Base-by-base conservation (phyloP, 2,113 vertebrate genomes). In the Cavia porcellus region DNA sequence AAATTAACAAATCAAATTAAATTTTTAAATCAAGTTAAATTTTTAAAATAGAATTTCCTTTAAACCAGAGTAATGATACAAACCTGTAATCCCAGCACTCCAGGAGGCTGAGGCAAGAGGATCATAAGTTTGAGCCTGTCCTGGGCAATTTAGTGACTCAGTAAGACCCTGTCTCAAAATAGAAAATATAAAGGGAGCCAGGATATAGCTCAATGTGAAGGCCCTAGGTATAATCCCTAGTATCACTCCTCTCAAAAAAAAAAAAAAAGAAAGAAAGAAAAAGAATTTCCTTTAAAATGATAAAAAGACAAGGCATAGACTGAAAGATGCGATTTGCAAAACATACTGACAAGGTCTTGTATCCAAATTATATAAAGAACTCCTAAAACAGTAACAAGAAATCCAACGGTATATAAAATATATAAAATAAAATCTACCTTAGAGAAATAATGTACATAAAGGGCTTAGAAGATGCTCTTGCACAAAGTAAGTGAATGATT, bases 1-100 rank as follows among this genome's bases (percentile, higher is more conserved):
- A 92, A 95, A 55, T 85, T 64, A 95, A 64, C 45, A 80, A 89
- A 80, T 82, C 15, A n/a, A 55, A 30, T 74, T 92, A 81, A 85
- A 80, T 55, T 74, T 89, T 92, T 80, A 35, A 32, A 72, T 82
- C 15, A n/a, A 55, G n/a, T 74, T 92, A 81, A 85, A 80, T 55
- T 74, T 89, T 92, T 80, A 35, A 32, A 72, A 89, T 74, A 68
- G 4, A 81, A 68, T 91, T 91, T 82, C 7, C 62, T 42, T 74
- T 74, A 45, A 74, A 22, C 22, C 22, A 6, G 72, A 45, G 38
- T 74, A 11, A 10, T 74, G 72, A 22, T 25, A 74, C 20, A 42
- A 42, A 74, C 38, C 38, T 74, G 72, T 25, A 74, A 74, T 22
- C 5, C 72, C 20, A 74, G 72, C 38, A 74, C 38, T 74, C 38